These are phyloP conservation scores for Dioctria linearis DNA, from an alignment of 2,888 invertebrate genomes.

Conservation along the genomic window DNA sequence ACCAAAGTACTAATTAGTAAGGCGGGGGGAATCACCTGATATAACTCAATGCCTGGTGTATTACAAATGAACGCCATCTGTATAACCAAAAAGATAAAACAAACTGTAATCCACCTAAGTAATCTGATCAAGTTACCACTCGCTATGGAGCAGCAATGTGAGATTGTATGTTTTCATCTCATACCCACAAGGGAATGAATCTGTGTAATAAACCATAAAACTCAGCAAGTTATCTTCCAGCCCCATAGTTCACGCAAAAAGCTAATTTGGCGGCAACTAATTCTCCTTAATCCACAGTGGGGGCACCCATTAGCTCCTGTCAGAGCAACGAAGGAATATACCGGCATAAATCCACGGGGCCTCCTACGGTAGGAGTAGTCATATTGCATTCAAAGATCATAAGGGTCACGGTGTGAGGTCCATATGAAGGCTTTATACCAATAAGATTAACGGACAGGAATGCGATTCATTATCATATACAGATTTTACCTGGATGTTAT, in stretches of 20 bases:
- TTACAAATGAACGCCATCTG: neutral
- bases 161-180: neutral
- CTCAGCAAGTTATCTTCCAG: neutral
- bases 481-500: slow-evolving; percentile 10
- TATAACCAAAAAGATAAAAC: neutral
- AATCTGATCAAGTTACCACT: no score
- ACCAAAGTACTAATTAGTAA: neutral
- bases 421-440: neutral
- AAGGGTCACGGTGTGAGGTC: slow-evolving; percentile 41
- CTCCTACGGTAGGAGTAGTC: slow-evolving; percentile 27
- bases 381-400: slow-evolving; percentile 3
- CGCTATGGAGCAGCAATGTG: no score
- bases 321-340: slow-evolving; percentile 15
- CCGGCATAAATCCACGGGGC: slow-evolving; percentile 38
- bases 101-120: neutral
- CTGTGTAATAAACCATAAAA: slow-evolving; percentile 23
- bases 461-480: neutral
- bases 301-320: slow-evolving; percentile 28
- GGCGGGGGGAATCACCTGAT: neutral
- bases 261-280: slow-evolving; percentile 35
- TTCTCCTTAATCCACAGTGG: slow-evolving; percentile 23
- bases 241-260: slow-evolving; percentile 17
- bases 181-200: slow-evolving; percentile 8
- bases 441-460: neutral
- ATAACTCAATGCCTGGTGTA: neutral